Base-by-base conservation (phyloP, 1,140 invertebrate species). In the Diprion similis region DNA sequence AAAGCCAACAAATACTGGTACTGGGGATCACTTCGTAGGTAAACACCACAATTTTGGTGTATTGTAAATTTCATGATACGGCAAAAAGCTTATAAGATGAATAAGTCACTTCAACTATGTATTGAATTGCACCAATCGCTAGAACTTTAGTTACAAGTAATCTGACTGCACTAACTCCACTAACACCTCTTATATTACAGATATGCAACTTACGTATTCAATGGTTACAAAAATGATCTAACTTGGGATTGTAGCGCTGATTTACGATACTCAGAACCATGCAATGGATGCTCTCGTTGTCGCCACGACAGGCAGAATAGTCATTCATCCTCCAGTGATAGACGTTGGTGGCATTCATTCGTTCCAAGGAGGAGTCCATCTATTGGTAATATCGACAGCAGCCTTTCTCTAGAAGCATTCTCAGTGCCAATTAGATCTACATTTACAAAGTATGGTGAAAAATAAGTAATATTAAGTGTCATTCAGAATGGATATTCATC, bases 1-100 rank as follows among this genome's bases (percentile, higher is more conserved):
- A 89, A 86, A 72, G 92, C 92, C 76, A 92, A 95, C 73, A 94
- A 93, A 83, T 97, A 97, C 85, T 98, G 96, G 96, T 94, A 96
- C 78, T 94, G 94, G 88, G 95, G 95, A 45, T 85, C 89, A 4
- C 84, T 96, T 0, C 92, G 93, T 84, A 92, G 92, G 87, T 87
- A 79, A 74, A 70, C 70, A 47, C 51, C 46, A 69, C 66, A 18
- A 59, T 70, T 77, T 73, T 71, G 24, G 73, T 68, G 46, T 45
- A 15, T 15, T 75, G 72, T 76, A 67, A 10, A 73, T 72, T 13
- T 70, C 64, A 1, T 37, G 24, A 37, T 6, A 37, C 6, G 24
- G 24, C 24, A 1, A 37, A 37, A 47, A 51, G 71, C n/a, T 59
- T 71, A 71, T 64, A 74, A 10, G 15, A 13, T 68, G 59, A 64